These are phyloP conservation scores for Caenorhabditis plicata DNA, from an alignment of 2,888 invertebrate species.

Conservation along the genomic window DNA sequence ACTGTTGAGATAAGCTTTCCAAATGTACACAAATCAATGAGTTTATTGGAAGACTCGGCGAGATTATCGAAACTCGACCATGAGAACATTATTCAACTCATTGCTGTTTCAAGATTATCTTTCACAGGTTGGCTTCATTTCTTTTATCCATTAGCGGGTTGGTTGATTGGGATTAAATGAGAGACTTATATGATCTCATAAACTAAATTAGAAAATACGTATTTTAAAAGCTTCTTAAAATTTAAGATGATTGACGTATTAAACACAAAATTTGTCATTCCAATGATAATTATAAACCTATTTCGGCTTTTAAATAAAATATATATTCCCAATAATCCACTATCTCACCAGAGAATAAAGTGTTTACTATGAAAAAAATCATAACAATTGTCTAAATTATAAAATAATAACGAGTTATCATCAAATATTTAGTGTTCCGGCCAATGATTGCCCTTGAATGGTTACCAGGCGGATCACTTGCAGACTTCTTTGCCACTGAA, in stretches of 20 bases:
- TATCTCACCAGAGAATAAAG: too few species aligned
- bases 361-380: too few species aligned
- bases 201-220: too few species aligned
- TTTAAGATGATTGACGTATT: too few species aligned
- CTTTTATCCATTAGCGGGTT: too few species aligned
- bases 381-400: too few species aligned
- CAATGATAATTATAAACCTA: too few species aligned
- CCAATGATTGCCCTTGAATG: slow-evolving; percentile 64
- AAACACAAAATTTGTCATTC: too few species aligned
- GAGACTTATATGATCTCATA: neutral
- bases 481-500: slow-evolving; percentile 57
- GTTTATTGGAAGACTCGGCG: slow-evolving; percentile 60
- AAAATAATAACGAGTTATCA: too few species aligned
- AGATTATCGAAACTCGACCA: slow-evolving; percentile 54
- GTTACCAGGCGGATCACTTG: slow-evolving; percentile 61
- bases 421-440: slow-evolving; percentile 51
- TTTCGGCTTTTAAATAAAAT: too few species aligned
- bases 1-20: slow-evolving; percentile 59
- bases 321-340: too few species aligned
- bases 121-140: slow-evolving; percentile 50
- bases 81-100: slow-evolving; percentile 57
- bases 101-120: slow-evolving; percentile 56
- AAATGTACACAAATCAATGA: slow-evolving; percentile 57
- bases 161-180: slow-evolving; percentile 1
- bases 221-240: too few species aligned